Evolutionary conservation across 2,888 invertebrate genomes (phyloP).

Genomic region (Bibio marci): DNA sequence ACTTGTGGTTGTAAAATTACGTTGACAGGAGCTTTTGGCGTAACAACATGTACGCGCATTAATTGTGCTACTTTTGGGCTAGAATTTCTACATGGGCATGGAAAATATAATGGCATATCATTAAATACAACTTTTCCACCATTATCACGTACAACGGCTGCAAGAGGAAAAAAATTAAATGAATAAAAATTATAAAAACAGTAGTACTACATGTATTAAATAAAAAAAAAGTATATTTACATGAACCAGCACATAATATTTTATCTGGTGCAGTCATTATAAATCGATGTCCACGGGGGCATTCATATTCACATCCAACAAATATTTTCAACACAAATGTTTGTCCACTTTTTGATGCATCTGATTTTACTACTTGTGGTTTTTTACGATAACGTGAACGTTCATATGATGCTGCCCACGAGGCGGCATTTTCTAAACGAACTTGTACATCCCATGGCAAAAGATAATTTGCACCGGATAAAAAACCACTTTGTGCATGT

Average conservation of each 20-base stretch:
- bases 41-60: slow-evolving; percentile 70
- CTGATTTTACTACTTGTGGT: slow-evolving; percentile 1
- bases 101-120: slow-evolving; percentile 79
- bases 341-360: slow-evolving; percentile 12
- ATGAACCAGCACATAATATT: slow-evolving; percentile 55
- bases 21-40: slow-evolving; percentile 81
- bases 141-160: slow-evolving; percentile 55
- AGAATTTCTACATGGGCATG: slow-evolving; percentile 57
- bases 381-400: slow-evolving; percentile 24
- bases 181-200: slow-evolving; percentile 1
- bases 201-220: not conserved
- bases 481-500: slow-evolving; percentile 71
- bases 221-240: slow-evolving; percentile 14
- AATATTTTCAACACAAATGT: slow-evolving; percentile 69
- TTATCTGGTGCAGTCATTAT: slow-evolving; percentile 80
- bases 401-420: slow-evolving; percentile 18
- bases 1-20: slow-evolving; percentile 71
- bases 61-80: slow-evolving; percentile 56
- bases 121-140: slow-evolving; percentile 70
- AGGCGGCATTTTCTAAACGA: slow-evolving; percentile 19
- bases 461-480: slow-evolving; percentile 76
- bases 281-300: slow-evolving; percentile 90
- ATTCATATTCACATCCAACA: slow-evolving; percentile 94
- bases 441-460: slow-evolving; percentile 87
- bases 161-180: not conserved